These are phyloP conservation scores for Pseudopleuronectes americanus DNA, from an alignment of 2,797 vertebrate species.

Conservation along the genomic window DNA sequence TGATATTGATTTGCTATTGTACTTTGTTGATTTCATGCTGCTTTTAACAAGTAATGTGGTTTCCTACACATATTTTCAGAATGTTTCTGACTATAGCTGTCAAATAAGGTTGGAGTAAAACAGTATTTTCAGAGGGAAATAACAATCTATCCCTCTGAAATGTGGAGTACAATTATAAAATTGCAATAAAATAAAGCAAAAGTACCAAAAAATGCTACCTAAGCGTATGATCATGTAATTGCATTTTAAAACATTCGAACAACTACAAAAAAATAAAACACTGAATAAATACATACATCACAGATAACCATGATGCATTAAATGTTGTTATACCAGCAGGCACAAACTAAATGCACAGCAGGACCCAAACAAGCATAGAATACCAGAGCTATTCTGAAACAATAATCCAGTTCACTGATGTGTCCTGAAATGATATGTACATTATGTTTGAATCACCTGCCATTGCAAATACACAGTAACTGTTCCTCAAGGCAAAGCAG, in stretches of 20 bases:
- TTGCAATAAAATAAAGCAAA: too few relatives aligned
- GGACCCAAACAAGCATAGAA: conserved; percentile 39
- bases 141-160: too few relatives aligned
- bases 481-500: conserved; percentile 67
- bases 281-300: conserved; percentile 23
- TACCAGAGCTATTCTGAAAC: conserved; percentile 34
- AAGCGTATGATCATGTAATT: too few relatives aligned
- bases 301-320: conserved; percentile 17
- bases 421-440: conserved; percentile 50
- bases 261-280: background rate
- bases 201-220: too few relatives aligned
- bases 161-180: too few relatives aligned
- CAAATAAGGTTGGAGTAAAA: too few relatives aligned
- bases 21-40: too few relatives aligned
- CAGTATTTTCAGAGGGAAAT: too few relatives aligned
- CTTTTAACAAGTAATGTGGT: too few relatives aligned
- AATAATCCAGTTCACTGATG: conserved; percentile 44
- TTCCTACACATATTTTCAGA: too few relatives aligned
- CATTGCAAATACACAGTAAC: conserved; percentile 57
- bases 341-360: conserved; percentile 37
- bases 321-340: conserved; percentile 16
- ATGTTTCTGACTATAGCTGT: too few relatives aligned
- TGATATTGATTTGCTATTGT: too few relatives aligned
- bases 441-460: conserved; percentile 71
- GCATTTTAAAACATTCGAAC: background rate